These are phyloP conservation scores for Neodon shergylaensis DNA, from an alignment of 2,113 vertebrate species.

Conservation along the genomic window DNA sequence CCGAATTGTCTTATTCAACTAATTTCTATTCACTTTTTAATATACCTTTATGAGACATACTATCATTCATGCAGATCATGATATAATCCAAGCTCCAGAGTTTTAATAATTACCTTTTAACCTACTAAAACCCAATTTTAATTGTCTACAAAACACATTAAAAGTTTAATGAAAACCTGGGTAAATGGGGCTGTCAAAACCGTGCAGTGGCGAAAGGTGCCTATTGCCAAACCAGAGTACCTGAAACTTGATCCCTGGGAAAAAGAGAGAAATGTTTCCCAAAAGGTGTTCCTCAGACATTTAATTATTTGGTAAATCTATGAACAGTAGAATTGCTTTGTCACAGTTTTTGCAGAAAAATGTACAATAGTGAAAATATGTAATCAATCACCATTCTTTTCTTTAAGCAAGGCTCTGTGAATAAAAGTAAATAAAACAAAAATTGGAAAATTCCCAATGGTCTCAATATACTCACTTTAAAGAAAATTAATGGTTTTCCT, in stretches of 20 bases:
- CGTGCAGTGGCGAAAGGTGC: neutral
- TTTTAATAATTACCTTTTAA: slow-evolving; percentile 31
- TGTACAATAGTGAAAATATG: neutral
- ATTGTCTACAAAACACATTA: neutral
- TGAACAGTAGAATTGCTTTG: neutral
- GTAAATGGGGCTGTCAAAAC: neutral
- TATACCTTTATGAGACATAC: neutral
- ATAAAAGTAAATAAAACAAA: neutral
- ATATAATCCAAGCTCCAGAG: neutral
- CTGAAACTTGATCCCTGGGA: neutral
- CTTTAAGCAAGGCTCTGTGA: slow-evolving; percentile 54
- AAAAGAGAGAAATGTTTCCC: neutral
- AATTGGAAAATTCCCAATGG: neutral
- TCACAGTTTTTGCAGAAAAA: neutral
- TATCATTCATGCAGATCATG: neutral
- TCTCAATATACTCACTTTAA: slow-evolving; percentile 69
- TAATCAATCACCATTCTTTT: slow-evolving; percentile 43
- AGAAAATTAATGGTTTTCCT: slow-evolving; percentile 71
- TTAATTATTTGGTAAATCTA: neutral
- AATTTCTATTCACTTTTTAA: slow-evolving; percentile 14
- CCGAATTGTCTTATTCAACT: neutral
- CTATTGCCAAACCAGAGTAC: neutral
- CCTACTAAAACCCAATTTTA: neutral
- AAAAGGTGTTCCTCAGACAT: neutral
- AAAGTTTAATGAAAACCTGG: slow-evolving; percentile 47